A percentile compares a stretch with the other conserved stretches of the same genome.
These are phyloP conservation scores for Apodemia zela DNA, from an alignment of 2,888 invertebrate genomes.

Conservation along the genomic window DNA sequence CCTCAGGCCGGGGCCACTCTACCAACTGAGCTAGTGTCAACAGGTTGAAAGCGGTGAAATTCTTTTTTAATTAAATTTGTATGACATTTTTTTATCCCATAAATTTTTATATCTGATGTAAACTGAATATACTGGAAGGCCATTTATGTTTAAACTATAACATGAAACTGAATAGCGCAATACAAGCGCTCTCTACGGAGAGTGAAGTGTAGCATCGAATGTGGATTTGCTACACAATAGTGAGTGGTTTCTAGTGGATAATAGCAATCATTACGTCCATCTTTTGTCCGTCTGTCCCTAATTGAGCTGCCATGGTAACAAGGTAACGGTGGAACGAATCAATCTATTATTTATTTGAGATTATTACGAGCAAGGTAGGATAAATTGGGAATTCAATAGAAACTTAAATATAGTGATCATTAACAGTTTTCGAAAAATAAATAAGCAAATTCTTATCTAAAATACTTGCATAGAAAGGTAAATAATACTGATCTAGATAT, in stretches of 20 bases:
- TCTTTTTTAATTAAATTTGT: too few relatives aligned
- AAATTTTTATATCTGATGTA: too few relatives aligned
- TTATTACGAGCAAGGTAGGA: constrained; percentile 36
- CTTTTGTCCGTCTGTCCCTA: constrained; percentile 46
- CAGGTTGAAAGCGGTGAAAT: too few relatives aligned
- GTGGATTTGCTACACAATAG: constrained; percentile 1
- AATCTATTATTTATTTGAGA: background rate
- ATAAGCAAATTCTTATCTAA: too few relatives aligned
- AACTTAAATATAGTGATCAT: background rate
- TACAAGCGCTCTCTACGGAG: constrained; percentile 1
- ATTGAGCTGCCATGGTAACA: constrained; percentile 12
- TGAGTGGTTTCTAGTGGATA: constrained; percentile 39
- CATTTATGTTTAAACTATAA: background rate
- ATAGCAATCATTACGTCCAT: constrained; percentile 51
- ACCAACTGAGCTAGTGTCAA: too few relatives aligned
- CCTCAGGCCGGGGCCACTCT: too few relatives aligned
- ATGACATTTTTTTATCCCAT: too few relatives aligned
- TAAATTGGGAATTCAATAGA: constrained; percentile 42
- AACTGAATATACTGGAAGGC: too few relatives aligned
- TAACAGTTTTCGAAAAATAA: background rate
- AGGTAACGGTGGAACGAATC: background rate
- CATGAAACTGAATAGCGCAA: background rate
- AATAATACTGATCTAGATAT: too few relatives aligned
- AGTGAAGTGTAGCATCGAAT: constrained; percentile 3
- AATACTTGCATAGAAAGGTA: too few relatives aligned